phyloP scores from a whole-genome alignment of 2,888 invertebrate species.

The Lissocephala sabroskyi region DNA sequence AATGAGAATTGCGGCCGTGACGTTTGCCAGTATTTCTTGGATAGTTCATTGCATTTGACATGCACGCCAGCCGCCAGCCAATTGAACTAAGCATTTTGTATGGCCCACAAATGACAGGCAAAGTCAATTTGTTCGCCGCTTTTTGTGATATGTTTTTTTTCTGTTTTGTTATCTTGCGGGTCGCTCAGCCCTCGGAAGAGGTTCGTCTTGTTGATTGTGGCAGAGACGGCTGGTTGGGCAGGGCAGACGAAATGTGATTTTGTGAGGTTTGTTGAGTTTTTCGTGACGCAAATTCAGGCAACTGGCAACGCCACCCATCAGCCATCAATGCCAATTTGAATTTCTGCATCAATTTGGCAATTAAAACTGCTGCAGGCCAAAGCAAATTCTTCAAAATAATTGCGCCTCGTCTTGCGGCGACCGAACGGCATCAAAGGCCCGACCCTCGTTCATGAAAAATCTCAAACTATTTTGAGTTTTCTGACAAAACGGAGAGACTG shows the following conservation, averaged over 20 bases:
- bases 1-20: constrained; percentile 16
- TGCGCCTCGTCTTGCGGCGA: too few species aligned
- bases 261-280: too few species aligned
- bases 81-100: constrained; percentile 35
- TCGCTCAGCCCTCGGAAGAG: too few species aligned
- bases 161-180: too few species aligned
- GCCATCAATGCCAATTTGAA: not conserved
- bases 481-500: constrained; percentile 61
- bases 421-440: constrained; percentile 51
- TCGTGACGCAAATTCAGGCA: too few species aligned
- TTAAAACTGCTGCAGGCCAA: constrained; percentile 24
- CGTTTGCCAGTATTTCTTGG: constrained; percentile 11
- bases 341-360: constrained; percentile 29
- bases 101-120: constrained; percentile 44
- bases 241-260: too few species aligned
- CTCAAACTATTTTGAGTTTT: constrained; percentile 39
- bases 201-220: too few species aligned
- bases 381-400: constrained; percentile 44
- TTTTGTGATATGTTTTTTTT: too few species aligned
- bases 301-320: too few species aligned
- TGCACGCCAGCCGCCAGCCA: constrained; percentile 48
- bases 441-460: constrained; percentile 11
- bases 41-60: constrained; percentile 60
- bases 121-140: constrained; percentile 38
- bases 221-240: too few species aligned